A percentile compares a stretch with the other conserved stretches of the same genome.
Evolutionary conservation across 2,113 vertebrate species (phyloP).

Genomic region (Neolamprologus brichardi): DNA sequence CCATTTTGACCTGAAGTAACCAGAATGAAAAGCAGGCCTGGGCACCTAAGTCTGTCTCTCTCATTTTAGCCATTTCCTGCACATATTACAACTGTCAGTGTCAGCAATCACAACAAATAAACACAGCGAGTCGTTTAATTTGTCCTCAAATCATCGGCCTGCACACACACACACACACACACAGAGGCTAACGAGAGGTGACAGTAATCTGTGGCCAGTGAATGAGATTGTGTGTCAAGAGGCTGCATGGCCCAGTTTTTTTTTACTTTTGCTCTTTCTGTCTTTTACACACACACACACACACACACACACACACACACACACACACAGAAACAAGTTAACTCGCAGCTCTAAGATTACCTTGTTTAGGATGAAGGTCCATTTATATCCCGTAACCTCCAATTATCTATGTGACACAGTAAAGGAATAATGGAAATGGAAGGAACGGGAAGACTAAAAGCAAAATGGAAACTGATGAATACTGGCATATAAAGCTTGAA

Average conservation of each 20-base stretch:
- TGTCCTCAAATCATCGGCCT: background rate
- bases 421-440: background rate
- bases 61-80: background rate
- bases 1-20: background rate
- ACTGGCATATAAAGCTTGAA: background rate
- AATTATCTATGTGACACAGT: background rate
- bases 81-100: background rate
- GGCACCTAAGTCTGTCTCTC: background rate
- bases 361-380: background rate
- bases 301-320: background rate
- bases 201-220: conserved; percentile 34
- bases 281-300: background rate
- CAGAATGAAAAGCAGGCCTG: background rate
- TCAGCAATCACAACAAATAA: background rate
- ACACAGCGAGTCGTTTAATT: background rate
- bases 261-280: no score
- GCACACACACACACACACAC: background rate
- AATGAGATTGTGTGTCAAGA: conserved; percentile 34
- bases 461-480: accelerated
- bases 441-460: background rate
- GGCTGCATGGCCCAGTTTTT: conserved; percentile 14
- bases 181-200: conserved; percentile 8
- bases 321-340: background rate
- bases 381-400: conserved; percentile 12
- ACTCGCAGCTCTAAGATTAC: conserved; percentile 8